Evolutionary conservation across 2,113 vertebrate genomes (phyloP).

Genomic region (Sitta europaea): DNA sequence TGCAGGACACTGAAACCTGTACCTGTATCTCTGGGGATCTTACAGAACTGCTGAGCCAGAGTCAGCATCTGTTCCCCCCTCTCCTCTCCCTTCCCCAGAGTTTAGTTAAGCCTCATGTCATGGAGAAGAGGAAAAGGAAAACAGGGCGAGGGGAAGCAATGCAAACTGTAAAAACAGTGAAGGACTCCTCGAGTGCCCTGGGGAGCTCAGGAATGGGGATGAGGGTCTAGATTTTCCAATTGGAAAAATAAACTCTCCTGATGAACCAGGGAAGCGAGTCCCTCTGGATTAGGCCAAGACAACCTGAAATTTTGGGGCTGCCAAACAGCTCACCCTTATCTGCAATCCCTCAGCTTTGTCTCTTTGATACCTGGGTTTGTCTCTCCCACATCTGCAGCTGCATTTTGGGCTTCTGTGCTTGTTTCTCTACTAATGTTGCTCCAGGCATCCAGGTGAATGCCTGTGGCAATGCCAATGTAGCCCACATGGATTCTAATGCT

Average conservation of each 20-base stretch:
- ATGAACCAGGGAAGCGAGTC: neutral
- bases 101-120: neutral
- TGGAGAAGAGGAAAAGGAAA: neutral
- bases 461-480: too few species aligned
- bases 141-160: neutral
- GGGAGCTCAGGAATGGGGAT: neutral
- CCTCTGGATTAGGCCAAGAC: neutral
- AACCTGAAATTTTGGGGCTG: neutral
- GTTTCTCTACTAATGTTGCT: neutral
- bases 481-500: neutral
- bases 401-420: neutral
- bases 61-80: neutral
- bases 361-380: neutral
- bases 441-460: rapidly evolving
- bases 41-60: neutral
- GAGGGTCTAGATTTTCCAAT: neutral
- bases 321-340: neutral
- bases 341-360: neutral
- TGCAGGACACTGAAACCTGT: neutral
- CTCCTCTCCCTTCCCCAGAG: neutral
- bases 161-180: conserved; percentile 29
- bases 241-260: neutral
- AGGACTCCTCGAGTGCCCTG: neutral
- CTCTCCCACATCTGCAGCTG: neutral
- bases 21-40: neutral